Evolutionary conservation across 2,888 invertebrate species (phyloP).

Genomic region (Helicoverpa assulta): DNA sequence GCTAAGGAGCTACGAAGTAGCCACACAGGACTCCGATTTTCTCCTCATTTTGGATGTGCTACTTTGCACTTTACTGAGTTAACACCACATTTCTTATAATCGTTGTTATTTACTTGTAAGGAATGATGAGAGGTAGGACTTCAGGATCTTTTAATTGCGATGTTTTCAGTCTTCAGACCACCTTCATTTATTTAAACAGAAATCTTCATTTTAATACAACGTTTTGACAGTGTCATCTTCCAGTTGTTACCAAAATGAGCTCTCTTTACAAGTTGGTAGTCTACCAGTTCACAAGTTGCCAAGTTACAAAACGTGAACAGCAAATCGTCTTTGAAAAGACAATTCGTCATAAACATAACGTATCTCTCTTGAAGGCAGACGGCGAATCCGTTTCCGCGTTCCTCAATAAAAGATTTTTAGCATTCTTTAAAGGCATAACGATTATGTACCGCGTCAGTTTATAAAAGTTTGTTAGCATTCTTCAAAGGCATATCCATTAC

Average conservation of each 20-base stretch:
- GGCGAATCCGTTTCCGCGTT: constrained; percentile 51
- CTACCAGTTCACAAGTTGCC: background rate
- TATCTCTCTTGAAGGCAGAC: constrained; percentile 30
- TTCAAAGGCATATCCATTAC: constrained; percentile 62
- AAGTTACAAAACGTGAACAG: constrained; percentile 2
- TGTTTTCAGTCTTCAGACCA: no score
- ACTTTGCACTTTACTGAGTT: background rate
- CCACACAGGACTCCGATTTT: constrained; percentile 18
- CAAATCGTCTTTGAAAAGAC: background rate
- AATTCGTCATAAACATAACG: constrained; percentile 30
- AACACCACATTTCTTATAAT: background rate
- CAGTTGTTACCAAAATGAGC: no score
- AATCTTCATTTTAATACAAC: no score
- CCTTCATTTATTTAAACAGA: no score
- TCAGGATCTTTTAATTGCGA: no score
- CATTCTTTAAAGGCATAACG: constrained; percentile 50
- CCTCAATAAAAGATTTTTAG: constrained; percentile 50
- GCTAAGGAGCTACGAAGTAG: constrained; percentile 68
- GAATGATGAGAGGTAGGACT: no score
- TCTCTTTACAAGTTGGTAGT: background rate
- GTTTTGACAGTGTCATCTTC: no score
- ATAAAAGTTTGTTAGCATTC: constrained; percentile 55
- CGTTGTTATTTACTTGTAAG: background rate
- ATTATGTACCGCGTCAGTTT: constrained; percentile 54
- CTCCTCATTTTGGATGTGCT: constrained; percentile 37